Evolutionary conservation across 2,113 vertebrate species (phyloP).

Genomic region (Prunella fulvescens): DNA sequence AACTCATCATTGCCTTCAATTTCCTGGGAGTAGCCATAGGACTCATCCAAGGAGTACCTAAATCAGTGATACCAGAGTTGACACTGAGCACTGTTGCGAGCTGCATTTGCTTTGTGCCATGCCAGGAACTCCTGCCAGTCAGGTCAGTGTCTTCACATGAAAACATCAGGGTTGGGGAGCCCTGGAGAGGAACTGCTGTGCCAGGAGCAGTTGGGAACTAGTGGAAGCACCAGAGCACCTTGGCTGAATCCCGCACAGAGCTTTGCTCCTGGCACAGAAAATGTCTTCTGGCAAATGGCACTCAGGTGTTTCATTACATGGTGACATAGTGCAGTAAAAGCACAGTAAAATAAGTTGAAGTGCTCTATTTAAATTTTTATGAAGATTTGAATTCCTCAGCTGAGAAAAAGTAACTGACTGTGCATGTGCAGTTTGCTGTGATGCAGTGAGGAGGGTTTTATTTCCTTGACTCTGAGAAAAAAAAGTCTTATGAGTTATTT

Average conservation of each 20-base stretch:
- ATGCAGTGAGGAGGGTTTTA: not conserved
- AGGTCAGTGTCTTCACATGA: not conserved
- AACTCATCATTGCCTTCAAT: not conserved
- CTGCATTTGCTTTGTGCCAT: not conserved
- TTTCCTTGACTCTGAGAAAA: not conserved
- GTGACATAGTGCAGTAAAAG: not conserved
- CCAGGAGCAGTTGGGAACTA: not conserved
- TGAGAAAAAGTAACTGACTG: not conserved
- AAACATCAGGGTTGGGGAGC: not conserved
- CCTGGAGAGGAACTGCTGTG: not conserved
- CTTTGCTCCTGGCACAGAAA: not conserved
- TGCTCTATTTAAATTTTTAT: not conserved
- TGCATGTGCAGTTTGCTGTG: not conserved
- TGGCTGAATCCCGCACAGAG: fast-evolving
- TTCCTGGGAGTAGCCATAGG: not conserved
- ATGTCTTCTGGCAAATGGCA: not conserved
- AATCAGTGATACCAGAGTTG: not conserved
- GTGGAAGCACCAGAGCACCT: not conserved
- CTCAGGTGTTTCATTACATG: not conserved
- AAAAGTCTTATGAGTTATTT: not conserved
- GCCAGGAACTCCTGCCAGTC: not conserved
- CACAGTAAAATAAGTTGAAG: not conserved
- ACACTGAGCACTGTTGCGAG: not conserved
- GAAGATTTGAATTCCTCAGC: not conserved
- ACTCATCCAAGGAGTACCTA: not conserved